Evolutionary conservation across 1,140 invertebrate genomes (phyloP).

Genomic region (Archivesica marissinica): DNA sequence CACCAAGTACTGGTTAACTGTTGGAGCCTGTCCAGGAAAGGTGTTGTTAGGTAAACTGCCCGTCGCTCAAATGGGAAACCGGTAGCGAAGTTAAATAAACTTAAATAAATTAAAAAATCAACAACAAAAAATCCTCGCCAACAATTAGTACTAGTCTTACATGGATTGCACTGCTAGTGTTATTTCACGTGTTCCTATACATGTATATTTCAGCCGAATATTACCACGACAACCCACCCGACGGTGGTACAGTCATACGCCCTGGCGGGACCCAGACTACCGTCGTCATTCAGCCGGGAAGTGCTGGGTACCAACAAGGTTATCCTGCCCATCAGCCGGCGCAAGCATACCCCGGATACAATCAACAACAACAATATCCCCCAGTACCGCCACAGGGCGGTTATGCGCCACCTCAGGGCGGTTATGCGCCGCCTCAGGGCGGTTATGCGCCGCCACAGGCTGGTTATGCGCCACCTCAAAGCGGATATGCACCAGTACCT

Average conservation of each 20-base stretch:
- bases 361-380: slow-evolving; percentile 4
- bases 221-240: slow-evolving; percentile 59
- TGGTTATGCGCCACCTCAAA: background rate
- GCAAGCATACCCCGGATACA: slow-evolving; percentile 18
- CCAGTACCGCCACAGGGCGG: background rate
- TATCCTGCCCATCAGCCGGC: slow-evolving; percentile 19
- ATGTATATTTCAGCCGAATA: slow-evolving; percentile 57
- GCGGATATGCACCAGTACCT: background rate
- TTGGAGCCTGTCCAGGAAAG: no score
- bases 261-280: background rate
- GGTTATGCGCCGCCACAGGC: slow-evolving; percentile 11
- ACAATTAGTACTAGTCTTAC: background rate
- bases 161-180: no score
- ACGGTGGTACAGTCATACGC: slow-evolving; percentile 41
- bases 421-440: background rate
- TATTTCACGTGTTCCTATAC: no score
- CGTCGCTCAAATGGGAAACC: no score
- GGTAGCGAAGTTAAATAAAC: no score
- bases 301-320: slow-evolving; percentile 22
- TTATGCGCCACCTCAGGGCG: background rate
- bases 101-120: no score
- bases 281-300: slow-evolving; percentile 36
- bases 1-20: no score
- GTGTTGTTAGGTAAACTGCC: no score
- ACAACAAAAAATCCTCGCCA: no score